A percentile compares a stretch with the other conserved stretches of the same genome.
phyloP scores from a whole-genome alignment of 2,113 vertebrate species.

The Semnornis frantzii region DNA sequence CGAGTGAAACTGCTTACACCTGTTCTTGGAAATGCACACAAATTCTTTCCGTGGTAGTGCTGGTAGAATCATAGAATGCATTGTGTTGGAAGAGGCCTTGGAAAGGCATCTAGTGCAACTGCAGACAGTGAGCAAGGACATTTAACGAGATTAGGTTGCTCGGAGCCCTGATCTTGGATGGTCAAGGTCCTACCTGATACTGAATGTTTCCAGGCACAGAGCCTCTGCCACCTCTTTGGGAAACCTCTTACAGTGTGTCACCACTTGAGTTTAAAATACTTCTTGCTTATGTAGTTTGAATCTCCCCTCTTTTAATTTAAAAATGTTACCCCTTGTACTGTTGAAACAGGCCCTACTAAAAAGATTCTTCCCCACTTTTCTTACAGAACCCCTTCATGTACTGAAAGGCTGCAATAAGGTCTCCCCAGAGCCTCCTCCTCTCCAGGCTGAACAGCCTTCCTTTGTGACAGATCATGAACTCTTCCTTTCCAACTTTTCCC shows the following conservation, averaged over 20 bases:
- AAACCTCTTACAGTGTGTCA: not conserved
- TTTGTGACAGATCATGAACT: not conserved
- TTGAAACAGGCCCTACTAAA: not conserved
- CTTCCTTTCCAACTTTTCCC: not conserved
- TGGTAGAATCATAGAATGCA: not conserved
- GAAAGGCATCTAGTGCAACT: not conserved
- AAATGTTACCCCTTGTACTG: not conserved
- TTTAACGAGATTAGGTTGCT: not conserved
- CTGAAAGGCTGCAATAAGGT: not conserved
- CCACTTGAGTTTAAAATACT: not conserved
- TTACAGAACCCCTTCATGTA: not conserved
- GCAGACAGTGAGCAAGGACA: not conserved
- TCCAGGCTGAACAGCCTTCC: not conserved
- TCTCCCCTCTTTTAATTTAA: not conserved
- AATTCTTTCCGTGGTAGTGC: not conserved
- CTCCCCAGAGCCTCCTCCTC: not conserved
- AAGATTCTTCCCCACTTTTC: not conserved
- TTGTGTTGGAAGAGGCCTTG: not conserved
- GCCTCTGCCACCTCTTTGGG: not conserved
- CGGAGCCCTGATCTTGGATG: not conserved
- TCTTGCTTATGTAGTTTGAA: not conserved
- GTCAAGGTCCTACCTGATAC: not conserved
- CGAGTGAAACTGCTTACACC: not conserved
- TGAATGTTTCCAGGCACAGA: not conserved
- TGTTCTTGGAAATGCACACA: not conserved